phyloP scores from a whole-genome alignment of 2,888 invertebrate species.

The Andrena marginata region DNA sequence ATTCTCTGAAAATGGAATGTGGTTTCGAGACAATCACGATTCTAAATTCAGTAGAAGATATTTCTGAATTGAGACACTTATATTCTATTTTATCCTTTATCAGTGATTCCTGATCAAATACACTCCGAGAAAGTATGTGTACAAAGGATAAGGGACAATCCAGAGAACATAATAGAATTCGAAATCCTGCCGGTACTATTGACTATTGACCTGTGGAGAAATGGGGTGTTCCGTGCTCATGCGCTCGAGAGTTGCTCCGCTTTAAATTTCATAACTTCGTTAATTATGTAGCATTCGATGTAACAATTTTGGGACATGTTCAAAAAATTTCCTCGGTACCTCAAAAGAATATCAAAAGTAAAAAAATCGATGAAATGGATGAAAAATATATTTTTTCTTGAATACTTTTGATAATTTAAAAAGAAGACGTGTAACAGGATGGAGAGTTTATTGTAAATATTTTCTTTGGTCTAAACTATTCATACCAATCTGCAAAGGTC shows the following conservation, averaged over 20 bases:
- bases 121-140: constrained; percentile 6
- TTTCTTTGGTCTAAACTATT: too few species aligned
- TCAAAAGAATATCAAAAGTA: neutral
- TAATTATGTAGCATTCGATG: neutral
- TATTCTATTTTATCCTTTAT: constrained; percentile 3
- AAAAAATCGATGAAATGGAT: neutral
- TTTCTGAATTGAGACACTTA: constrained; percentile 9
- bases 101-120: neutral
- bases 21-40: neutral
- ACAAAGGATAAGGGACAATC: neutral
- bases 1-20: too few species aligned
- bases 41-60: neutral
- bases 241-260: neutral
- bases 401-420: too few species aligned
- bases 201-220: constrained; percentile 1
- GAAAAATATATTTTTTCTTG: too few species aligned
- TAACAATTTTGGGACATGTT: neutral
- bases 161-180: constrained; percentile 5
- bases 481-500: too few species aligned
- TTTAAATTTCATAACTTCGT: neutral
- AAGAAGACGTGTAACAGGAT: too few species aligned
- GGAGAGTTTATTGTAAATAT: too few species aligned
- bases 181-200: neutral
- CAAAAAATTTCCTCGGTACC: neutral
- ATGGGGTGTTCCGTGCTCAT: neutral